Evolutionary conservation across 2,888 invertebrate species (phyloP), one percentile per base, ranked within the genome.

Genomic region (Odontocerum albicorne): DNA sequence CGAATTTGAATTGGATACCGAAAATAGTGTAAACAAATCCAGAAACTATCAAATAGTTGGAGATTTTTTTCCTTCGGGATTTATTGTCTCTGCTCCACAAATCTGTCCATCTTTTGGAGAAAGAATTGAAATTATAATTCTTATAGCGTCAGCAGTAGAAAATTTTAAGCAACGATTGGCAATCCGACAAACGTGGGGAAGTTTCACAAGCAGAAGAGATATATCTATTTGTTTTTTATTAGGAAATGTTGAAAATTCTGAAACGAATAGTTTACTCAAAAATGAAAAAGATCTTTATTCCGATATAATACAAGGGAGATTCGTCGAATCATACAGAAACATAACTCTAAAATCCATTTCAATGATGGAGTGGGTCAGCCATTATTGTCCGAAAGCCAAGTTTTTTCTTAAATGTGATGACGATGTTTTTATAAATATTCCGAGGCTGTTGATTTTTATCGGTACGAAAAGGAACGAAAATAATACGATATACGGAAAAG

Each of bases 161-260:
- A 72, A 74, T 59, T 64, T 64, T 31, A 67, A 68, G 36, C 68
- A 70, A 15, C 66, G 75, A 10, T 68, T 68, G 64, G 74, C 73
- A 10, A 72, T 75, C 50, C 66, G 75, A 55, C 68, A 70, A 55
- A 74, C 75, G 6, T 75, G 75, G 75, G 74, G 73, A 4, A 69
- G 70, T 57, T 71, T 66, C 58, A 65, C 68, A n/a, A 66, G 67
- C 33, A 64, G 72, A 15, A 65, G 64, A 21, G 73, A 74, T 58
- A 66, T 73, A 19, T 65, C 66, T 10, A 64, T 71, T 46, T 70
- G 67, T 13, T 73, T 73, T 62, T 62, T 73, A 38, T 3, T 49
- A 7, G 49, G 40, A 3, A 12, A 2, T 6, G 32, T 40, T 8
- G 10, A 27, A 4, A 12, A 49, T 16, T 4, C 6, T 3, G 40